Conservation (phyloP, 2,888 invertebrate species). For the Acanthosepion esculentum region DNA sequence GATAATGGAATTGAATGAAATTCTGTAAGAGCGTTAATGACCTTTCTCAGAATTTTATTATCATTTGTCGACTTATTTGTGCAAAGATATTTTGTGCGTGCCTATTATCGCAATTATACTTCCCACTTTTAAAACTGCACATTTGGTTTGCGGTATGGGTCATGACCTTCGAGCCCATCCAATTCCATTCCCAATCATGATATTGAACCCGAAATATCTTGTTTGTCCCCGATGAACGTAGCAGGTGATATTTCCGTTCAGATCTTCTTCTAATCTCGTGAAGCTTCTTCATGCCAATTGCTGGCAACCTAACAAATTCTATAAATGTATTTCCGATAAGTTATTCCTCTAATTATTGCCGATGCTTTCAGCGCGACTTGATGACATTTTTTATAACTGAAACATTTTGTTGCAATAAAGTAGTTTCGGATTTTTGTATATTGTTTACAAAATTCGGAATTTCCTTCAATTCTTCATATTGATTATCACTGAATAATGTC, state of each 20-base stretch:
- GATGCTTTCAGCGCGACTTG: neutral
- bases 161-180: neutral
- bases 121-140: neutral
- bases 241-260: neutral
- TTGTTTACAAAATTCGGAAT: neutral
- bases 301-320: neutral
- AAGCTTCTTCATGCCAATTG: neutral
- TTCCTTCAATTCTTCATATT: neutral
- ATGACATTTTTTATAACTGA: neutral
- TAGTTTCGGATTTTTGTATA: neutral
- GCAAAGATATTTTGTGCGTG: neutral
- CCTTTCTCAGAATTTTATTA: neutral
- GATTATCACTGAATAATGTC: neutral
- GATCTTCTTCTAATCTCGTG: neutral
- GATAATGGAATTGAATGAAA: neutral
- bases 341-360: neutral
- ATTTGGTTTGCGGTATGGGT: neutral
- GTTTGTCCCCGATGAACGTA: neutral
- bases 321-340: neutral
- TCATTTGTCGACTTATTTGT: neutral
- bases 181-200: slow-evolving; percentile 14
- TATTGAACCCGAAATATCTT: slow-evolving; percentile 23
- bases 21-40: neutral
- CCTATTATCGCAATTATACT: neutral
- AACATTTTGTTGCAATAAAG: neutral